Base-by-base conservation (phyloP, 2,888 invertebrate genomes). In the Mesorhabditis belari region DNA sequence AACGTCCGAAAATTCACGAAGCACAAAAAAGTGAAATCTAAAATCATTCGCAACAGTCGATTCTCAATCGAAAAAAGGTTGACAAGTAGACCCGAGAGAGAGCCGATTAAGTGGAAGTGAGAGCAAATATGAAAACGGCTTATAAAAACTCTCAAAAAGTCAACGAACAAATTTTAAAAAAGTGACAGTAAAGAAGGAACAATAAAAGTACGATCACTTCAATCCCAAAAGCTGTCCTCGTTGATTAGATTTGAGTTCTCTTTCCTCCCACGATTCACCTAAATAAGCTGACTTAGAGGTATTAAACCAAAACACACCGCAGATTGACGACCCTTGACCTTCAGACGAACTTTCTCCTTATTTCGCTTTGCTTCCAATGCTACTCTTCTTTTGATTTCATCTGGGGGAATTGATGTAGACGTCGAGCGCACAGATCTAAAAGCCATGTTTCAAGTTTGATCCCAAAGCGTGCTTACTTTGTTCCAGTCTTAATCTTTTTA, bases 211-310 rank as follows among this genome's bases (percentile, higher is more conserved):
- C 26, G 19, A 21, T 51, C 49, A 3, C 5, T 21, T 64, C 58
- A 68, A 64, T 69, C 69, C 79, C 79, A 79, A 53, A 76, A 78
- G 50, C 70, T 73, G 62, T 78, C 77, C 61, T 79, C 79, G 35
- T 66, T 63, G 69, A 79, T 77, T n/a, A 75, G 64, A 55, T 75
- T 69, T 54, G 63, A 63, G 58, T 79, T 79, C 24, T 73, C 69
- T 61, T 76, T 75, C 9, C 79, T 66, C 54, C 75, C 75, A 53
- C 79, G 70, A 25, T 67, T 62, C 29, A 35, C 44, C 44, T 35
- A 35, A 35, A 35, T 23, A 49, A 23, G 49, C 49, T 5, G 23
- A 23, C 49, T 23, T 44, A 17, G 17, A 44, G n/a, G n/a, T 12
- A 44, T 44, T 44, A 12, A 12, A 44, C 21, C 12, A n/a, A 35